Conservation (phyloP, 92 coral and sea anemone species). For the Anthopleura xanthogrammica region DNA sequence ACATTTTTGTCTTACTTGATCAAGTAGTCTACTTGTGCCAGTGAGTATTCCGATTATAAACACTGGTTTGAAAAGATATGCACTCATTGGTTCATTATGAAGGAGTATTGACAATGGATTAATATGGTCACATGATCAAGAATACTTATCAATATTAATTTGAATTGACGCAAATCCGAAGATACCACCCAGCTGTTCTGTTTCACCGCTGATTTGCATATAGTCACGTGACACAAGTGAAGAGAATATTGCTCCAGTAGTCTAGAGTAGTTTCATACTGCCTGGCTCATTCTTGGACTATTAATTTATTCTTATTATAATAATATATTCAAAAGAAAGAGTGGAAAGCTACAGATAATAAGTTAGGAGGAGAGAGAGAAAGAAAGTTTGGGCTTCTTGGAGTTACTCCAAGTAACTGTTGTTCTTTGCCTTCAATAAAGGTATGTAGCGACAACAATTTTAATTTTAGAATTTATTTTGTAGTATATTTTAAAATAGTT, state of each 20-base stretch:
- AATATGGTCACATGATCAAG: too few species aligned
- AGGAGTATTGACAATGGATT: neutral
- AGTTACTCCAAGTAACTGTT: neutral
- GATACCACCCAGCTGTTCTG: too few species aligned
- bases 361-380: neutral
- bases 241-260: neutral
- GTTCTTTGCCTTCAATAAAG: neutral
- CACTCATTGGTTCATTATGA: neutral
- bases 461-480: neutral
- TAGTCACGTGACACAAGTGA: neutral
- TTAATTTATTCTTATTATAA: slow-evolving; percentile 8
- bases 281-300: slow-evolving; percentile 2
- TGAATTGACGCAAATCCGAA: too few species aligned
- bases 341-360: neutral
- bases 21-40: neutral
- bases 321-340: neutral
- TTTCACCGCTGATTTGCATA: neutral
- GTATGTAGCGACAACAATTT: neutral
- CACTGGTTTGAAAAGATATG: neutral
- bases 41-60: neutral
- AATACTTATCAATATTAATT: too few species aligned
- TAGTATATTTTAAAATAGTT: neutral
- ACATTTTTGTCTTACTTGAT: neutral
- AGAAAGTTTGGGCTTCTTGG: neutral
- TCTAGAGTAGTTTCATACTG: neutral